Evolutionary conservation across 2,888 invertebrate species (phyloP).

Genomic region (Cyrtodaria siliqua): DNA sequence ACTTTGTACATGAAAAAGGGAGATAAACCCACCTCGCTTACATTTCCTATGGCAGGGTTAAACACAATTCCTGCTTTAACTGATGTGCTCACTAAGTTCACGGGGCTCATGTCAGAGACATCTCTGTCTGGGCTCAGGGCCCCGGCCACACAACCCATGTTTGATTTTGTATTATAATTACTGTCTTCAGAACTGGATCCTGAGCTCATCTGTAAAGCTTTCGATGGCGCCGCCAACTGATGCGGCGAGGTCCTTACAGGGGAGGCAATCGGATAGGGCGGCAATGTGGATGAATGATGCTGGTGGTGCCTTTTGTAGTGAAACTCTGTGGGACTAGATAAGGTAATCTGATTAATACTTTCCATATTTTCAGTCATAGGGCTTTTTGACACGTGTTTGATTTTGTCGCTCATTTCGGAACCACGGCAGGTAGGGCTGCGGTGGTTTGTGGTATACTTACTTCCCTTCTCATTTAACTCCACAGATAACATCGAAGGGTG

Average conservation of each 20-base stretch:
- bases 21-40: not conserved
- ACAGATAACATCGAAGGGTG: conserved; percentile 17
- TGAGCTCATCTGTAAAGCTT: not conserved
- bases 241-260: conserved; percentile 27
- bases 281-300: not conserved
- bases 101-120: conserved; percentile 15
- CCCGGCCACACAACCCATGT: not conserved
- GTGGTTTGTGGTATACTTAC: conserved; percentile 10
- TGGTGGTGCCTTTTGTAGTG: conserved; percentile 47
- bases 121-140: conserved; percentile 19
- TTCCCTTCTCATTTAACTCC: conserved; percentile 28
- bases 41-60: conserved; percentile 2
- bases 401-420: conserved; percentile 13
- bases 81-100: conserved; percentile 18
- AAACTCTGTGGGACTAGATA: conserved; percentile 62
- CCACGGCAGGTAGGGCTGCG: conserved; percentile 32
- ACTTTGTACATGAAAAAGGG: conserved; percentile 44
- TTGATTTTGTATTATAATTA: conserved; percentile 13
- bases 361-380: conserved; percentile 47
- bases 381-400: conserved; percentile 40
- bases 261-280: not conserved
- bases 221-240: conserved; percentile 19
- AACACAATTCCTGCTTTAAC: conserved; percentile 13
- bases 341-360: conserved; percentile 51
- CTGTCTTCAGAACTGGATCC: not conserved